Conservation (phyloP, 2,888 invertebrate genomes). For the Epiblema foenella region DNA sequence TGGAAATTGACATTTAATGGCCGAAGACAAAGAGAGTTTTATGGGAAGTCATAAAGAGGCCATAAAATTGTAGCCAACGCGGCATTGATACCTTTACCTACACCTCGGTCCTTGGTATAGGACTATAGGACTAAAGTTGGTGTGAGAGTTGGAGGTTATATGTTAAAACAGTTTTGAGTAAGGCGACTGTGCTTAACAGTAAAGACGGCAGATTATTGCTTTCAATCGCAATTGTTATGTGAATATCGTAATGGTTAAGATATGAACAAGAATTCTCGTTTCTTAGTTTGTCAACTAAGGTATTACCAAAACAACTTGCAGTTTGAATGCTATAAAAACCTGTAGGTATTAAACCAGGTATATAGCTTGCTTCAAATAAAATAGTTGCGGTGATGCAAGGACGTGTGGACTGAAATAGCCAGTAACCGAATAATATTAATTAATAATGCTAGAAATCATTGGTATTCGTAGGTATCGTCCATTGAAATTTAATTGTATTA, state of each 20-base stretch:
- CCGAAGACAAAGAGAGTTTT: slow-evolving; percentile 37
- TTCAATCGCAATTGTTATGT: background rate
- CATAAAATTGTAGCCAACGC: slow-evolving; percentile 18
- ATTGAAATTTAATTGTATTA: background rate
- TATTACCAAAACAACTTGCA: background rate
- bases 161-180: slow-evolving; percentile 1
- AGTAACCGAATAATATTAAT: background rate
- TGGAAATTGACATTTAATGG: slow-evolving; percentile 36
- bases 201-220: background rate
- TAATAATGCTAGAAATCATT: background rate
- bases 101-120: background rate
- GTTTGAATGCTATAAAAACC: background rate
- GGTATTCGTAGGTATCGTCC: background rate
- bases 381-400: too few species aligned
- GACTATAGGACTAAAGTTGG: background rate
- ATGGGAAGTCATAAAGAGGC: slow-evolving; percentile 27
- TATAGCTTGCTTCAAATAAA: too few species aligned
- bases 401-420: too few species aligned
- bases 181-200: background rate
- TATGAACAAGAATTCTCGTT: background rate
- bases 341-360: background rate
- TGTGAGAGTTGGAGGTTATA: slow-evolving; percentile 3
- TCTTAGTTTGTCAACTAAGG: background rate
- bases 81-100: slow-evolving; percentile 15
- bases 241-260: background rate